Evolutionary conservation across 2,888 invertebrate species (phyloP).

Genomic region (Timema podura): DNA sequence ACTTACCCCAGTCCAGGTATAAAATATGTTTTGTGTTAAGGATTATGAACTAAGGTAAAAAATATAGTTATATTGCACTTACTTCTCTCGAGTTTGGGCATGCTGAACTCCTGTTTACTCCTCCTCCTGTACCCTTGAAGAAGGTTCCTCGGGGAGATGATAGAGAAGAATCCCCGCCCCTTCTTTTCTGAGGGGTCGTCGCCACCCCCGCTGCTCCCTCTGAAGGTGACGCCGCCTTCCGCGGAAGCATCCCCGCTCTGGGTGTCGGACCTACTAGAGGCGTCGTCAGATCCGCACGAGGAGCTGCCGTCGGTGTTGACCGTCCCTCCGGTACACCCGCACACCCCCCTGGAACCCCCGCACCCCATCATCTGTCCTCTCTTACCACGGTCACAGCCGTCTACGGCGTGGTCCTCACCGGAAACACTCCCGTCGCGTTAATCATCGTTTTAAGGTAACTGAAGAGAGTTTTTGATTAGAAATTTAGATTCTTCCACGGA

Average conservation of each 20-base stretch:
- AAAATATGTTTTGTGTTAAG: too few relatives aligned
- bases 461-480: too few relatives aligned
- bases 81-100: conserved; percentile 75
- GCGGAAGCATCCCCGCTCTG: not conserved
- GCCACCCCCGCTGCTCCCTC: not conserved
- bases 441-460: too few relatives aligned
- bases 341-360: not conserved
- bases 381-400: not conserved
- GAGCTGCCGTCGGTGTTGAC: not conserved
- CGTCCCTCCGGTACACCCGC: not conserved
- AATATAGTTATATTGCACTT: conserved; percentile 43
- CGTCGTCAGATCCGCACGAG: not conserved
- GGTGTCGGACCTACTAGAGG: not conserved
- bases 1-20: too few relatives aligned
- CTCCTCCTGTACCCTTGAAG: conserved; percentile 63
- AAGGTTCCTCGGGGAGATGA: conserved; percentile 49
- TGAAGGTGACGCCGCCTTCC: not conserved
- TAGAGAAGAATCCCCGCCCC: conserved; percentile 15
- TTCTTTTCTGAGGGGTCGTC: not conserved
- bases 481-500: too few relatives aligned
- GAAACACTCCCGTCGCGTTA: too few relatives aligned
- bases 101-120: conserved; percentile 58
- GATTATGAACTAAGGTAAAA: too few relatives aligned
- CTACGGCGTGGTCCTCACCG: not conserved
- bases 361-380: conserved; percentile 12